Conservation (phyloP, 2,888 invertebrate genomes). For the Drosophila fulvimacula region DNA sequence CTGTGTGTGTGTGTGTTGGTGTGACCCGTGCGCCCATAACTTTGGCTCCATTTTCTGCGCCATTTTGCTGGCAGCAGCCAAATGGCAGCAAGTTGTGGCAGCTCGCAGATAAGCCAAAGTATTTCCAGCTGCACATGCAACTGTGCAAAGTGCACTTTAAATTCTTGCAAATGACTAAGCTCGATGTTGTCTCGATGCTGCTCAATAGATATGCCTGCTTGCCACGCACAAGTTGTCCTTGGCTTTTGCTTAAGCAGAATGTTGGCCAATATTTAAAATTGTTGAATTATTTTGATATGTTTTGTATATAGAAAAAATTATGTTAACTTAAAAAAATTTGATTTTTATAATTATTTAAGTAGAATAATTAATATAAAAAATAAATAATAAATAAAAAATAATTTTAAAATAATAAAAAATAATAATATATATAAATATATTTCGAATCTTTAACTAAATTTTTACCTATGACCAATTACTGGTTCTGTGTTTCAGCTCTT, state of each 20-base stretch:
- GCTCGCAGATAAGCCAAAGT: slow-evolving; percentile 67
- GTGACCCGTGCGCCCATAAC: slow-evolving; percentile 54
- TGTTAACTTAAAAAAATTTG: no score
- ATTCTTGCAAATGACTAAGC: slow-evolving; percentile 82
- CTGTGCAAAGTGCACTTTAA: slow-evolving; percentile 82
- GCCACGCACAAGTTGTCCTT: slow-evolving; percentile 9
- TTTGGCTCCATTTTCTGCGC: slow-evolving; percentile 72
- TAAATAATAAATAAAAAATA: no score
- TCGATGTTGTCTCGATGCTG: slow-evolving; percentile 27
- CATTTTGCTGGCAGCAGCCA: slow-evolving; percentile 46
- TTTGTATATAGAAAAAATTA: no score
- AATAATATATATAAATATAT: no score
- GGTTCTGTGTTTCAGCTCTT: no score
- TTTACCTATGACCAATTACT: no score
- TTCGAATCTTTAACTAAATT: no score
- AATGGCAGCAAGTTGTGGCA: slow-evolving; percentile 20
- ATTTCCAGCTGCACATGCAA: slow-evolving; percentile 63
- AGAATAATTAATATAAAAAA: no score
- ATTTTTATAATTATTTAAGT: no score
- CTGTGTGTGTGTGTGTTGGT: slow-evolving; percentile 4
- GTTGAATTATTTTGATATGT: not conserved
- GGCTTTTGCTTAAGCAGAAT: not conserved
- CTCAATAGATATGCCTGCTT: slow-evolving; percentile 13
- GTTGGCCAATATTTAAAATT: not conserved
- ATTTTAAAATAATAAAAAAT: no score